phyloP scores from a whole-genome alignment of 2,797 vertebrate species.

The Spinibarbus caldwelli region DNA sequence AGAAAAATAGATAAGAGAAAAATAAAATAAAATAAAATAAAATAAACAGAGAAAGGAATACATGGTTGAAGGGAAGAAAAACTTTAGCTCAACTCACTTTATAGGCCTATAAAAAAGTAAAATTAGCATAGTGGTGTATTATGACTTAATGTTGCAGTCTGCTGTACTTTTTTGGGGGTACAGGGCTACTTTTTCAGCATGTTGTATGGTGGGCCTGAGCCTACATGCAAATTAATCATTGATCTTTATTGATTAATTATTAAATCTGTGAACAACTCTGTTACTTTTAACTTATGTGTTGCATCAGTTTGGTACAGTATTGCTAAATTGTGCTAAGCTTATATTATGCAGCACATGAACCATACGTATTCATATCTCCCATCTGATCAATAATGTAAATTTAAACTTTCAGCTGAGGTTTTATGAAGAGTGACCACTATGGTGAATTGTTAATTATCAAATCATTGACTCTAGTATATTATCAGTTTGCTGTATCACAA shows the following conservation, averaged over 20 bases:
- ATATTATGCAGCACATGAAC: background rate
- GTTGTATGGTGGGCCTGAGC: background rate
- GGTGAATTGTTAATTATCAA: background rate
- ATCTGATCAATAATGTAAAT: background rate
- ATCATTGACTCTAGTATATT: background rate
- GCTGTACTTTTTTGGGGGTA: background rate
- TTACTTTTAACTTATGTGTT: background rate
- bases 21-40: no score
- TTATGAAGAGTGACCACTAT: background rate
- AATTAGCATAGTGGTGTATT: no score
- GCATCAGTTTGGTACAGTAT: background rate
- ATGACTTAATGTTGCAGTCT: background rate
- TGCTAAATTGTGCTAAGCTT: background rate
- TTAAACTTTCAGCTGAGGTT: background rate
- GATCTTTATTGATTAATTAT: background rate
- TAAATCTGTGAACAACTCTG: background rate
- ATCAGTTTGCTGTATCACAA: background rate
- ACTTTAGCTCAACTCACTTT: background rate
- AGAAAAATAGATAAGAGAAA: constrained; percentile 12
- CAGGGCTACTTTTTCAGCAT: background rate
- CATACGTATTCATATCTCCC: background rate
- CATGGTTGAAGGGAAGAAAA: constrained; percentile 25
- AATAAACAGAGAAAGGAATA: constrained; percentile 53
- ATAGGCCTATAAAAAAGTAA: background rate
- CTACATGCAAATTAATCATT: background rate